Percentiles rank a stretch among this genome's conserved stretches.
Conservation (phyloP, 2,797 vertebrate species). For the Schizopygopsis pylzovi region DNA sequence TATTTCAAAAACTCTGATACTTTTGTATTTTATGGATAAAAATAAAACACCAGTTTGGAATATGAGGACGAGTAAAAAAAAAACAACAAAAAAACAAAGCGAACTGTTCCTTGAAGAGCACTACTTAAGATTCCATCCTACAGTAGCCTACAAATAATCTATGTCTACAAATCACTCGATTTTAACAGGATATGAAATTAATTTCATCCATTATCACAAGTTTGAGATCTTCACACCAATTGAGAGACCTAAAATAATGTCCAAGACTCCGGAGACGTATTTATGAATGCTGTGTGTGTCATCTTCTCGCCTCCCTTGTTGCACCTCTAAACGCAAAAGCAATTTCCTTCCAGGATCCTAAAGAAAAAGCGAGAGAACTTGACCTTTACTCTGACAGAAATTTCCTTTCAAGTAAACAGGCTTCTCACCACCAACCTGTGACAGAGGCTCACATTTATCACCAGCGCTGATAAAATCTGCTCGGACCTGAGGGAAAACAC, state of each 20-base stretch:
- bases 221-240: constrained; percentile 15
- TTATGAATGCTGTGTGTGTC: constrained; percentile 48
- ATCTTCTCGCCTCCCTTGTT: constrained; percentile 77
- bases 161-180: background rate
- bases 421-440: constrained; percentile 82
- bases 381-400: constrained; percentile 85
- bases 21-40: background rate
- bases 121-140: background rate
- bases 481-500: constrained; percentile 30
- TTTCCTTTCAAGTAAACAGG: constrained; percentile 90
- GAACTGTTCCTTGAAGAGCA: background rate
- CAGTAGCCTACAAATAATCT: background rate
- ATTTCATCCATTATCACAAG: background rate
- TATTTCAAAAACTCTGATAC: background rate
- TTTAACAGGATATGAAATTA: constrained; percentile 20
- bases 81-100: no score
- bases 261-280: constrained; percentile 5
- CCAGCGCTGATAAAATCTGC: constrained; percentile 72
- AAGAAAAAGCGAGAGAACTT: constrained; percentile 75
- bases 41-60: background rate
- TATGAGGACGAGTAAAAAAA: background rate
- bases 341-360: constrained; percentile 78
- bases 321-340: constrained; percentile 87
- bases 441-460: constrained; percentile 78
- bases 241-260: constrained; percentile 9